Evolutionary conservation across 2,113 vertebrate genomes (phyloP), one percentile per base, ranked within the genome.

Genomic region (Melanocharis versteri): DNA sequence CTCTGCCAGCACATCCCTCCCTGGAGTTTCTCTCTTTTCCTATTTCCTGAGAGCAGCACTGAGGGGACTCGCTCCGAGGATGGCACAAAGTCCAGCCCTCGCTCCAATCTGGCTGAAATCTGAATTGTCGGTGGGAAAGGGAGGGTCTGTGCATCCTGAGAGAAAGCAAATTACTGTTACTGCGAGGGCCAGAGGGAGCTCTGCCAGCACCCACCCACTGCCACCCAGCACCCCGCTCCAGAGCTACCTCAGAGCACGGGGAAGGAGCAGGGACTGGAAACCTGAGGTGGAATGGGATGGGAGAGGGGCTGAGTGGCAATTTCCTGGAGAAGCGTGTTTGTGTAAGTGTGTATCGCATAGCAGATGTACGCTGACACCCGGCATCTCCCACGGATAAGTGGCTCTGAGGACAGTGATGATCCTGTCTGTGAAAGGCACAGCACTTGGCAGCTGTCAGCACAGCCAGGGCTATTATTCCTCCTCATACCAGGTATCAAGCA

Each of bases 261-360:
- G n/a, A 22, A 71, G 11, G 35, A n/a, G 1, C 0, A 8, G 15
- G 39, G 47, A 20, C 1, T 27, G 44, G 37, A 26, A 65, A 1
- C n/a, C 73, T 56, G 33, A 15, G 24, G 3, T 16, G 11, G 30
- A 3, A 13, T 16, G 11, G 11, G 8, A 5, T 14, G 8, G 30
- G 39, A 73, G 30, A 73, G 20, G 17, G 17, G 4, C 11, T 17
- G 33, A 83, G 39, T 0, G 42, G 26, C 28, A 54, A 3, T 22
- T 48, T 35, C 11, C 65, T 20, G 16, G 5, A 42, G 35, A 35
- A 80, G 11, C 0, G 27, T 70, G 72, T 1, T 14, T 37, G 28
- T 2, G 0, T 7, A 9, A 35, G 16, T 23, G 22, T 2, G 19
- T 2, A 7, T 6, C 45, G 15, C 19, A 6, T 0, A 8, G 7